A percentile compares a stretch with the other conserved stretches of the same genome.
Evolutionary conservation across 53 echinoderm and acorn worm genomes (phyloP).

Genomic region (Stichopus horrens): DNA sequence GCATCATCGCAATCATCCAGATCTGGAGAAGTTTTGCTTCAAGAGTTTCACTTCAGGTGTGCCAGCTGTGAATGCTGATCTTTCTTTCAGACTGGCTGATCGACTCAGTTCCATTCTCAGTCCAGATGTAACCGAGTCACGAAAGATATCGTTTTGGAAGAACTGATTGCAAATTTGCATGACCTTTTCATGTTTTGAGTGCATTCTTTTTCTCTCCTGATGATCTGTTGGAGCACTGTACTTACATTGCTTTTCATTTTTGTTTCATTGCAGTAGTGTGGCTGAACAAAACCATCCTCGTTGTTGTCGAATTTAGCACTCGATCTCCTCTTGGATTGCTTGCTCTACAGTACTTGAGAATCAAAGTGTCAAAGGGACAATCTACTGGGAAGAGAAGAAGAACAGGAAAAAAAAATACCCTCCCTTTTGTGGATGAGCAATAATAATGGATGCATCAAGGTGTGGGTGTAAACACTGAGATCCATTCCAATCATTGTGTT

Average conservation of each 20-base stretch:
- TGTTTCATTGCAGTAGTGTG: not conserved
- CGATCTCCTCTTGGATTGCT: not conserved
- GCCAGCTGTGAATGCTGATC: too few species aligned
- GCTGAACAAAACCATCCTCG: conserved; percentile 11
- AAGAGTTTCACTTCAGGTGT: too few species aligned
- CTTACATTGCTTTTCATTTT: not conserved
- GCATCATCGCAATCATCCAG: too few species aligned
- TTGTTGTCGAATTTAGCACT: not conserved
- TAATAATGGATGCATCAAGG: conserved; percentile 36
- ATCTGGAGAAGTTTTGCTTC: too few species aligned
- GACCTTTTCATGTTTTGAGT: too few species aligned
- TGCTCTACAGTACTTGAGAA: too few species aligned
- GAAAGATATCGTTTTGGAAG: too few species aligned
- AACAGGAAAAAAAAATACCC: not conserved
- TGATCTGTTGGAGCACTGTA: not conserved
- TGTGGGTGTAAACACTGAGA: conserved; percentile 38
- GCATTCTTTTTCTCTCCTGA: too few species aligned
- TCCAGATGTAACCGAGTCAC: too few species aligned
- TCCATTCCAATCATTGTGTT: conserved; percentile 20
- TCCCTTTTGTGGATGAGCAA: not conserved
- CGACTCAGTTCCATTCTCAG: too few species aligned
- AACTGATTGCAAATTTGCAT: too few species aligned
- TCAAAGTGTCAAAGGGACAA: not conserved
- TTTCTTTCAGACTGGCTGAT: too few species aligned
- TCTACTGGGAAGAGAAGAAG: not conserved